phyloP scores from a whole-genome alignment of 2,888 invertebrate species.

The Pachycephus smyrnensis region DNA sequence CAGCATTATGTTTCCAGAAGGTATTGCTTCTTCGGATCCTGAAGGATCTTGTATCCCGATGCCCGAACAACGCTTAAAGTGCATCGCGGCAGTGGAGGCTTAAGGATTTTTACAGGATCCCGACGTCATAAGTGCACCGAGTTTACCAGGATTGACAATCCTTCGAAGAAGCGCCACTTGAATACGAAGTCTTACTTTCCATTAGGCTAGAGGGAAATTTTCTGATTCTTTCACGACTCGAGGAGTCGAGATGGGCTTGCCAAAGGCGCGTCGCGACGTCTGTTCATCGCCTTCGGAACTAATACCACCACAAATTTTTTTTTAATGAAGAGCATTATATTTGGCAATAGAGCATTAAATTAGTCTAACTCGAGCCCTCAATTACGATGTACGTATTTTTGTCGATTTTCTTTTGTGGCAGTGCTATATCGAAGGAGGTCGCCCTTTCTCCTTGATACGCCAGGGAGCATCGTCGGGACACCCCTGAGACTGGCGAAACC shows the following conservation, averaged over 20 bases:
- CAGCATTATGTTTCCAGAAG: neutral
- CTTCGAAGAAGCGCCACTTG: neutral
- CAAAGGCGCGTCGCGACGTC: too few species aligned
- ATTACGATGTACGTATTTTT: constrained; percentile 18
- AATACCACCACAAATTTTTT: too few species aligned
- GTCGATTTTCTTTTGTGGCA: constrained; percentile 3
- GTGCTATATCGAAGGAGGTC: neutral
- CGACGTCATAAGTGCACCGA: neutral
- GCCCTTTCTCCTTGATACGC: neutral
- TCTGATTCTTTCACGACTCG: neutral
- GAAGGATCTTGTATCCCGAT: constrained; percentile 8
- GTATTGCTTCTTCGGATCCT: neutral
- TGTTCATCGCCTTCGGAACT: too few species aligned
- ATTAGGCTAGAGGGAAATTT: neutral
- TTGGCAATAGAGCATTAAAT: too few species aligned
- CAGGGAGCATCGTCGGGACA: neutral
- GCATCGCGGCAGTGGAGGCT: neutral
- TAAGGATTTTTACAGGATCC: neutral
- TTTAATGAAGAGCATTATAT: too few species aligned
- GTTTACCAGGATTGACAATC: neutral
- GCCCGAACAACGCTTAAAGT: constrained; percentile 5
- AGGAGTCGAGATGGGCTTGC: too few species aligned
- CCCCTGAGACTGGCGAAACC: neutral
- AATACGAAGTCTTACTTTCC: neutral
- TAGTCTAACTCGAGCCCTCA: too few species aligned